Evolutionary conservation across 2,113 vertebrate species (phyloP).

Genomic region (Taurulus bubalis): DNA sequence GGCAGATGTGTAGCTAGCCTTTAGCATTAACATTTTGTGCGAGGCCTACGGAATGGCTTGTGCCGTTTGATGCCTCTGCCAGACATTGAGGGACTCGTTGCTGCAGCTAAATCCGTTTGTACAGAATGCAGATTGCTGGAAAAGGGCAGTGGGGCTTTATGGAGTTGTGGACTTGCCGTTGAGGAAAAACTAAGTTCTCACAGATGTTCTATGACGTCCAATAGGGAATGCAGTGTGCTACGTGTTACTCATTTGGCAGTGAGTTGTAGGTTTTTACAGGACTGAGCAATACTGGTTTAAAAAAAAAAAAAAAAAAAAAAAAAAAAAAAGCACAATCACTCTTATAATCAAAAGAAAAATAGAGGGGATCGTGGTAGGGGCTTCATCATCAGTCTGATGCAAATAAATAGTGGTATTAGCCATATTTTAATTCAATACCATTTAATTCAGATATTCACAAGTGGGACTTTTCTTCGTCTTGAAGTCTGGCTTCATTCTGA

Average conservation of each 20-base stretch:
- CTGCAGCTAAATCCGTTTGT: constrained; percentile 46
- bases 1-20: constrained; percentile 77
- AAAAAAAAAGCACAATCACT: background rate
- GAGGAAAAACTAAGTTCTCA: constrained; percentile 59
- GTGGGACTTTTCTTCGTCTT: background rate
- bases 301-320: background rate
- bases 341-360: background rate
- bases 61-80: constrained; percentile 63
- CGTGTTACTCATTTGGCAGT: constrained; percentile 15
- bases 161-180: constrained; percentile 19
- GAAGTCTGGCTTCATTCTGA: background rate
- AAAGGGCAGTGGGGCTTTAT: constrained; percentile 38
- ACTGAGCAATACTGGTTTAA: background rate
- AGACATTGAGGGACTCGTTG: constrained; percentile 54
- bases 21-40: constrained; percentile 75
- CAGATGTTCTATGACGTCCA: constrained; percentile 56
- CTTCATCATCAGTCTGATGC: background rate
- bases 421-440: background rate
- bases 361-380: background rate
- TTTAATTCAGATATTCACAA: background rate
- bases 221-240: background rate
- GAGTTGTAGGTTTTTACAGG: constrained; percentile 1
- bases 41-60: constrained; percentile 52
- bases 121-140: constrained; percentile 38
- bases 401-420: background rate